phyloP scores from a whole-genome alignment of 2,797 vertebrate species.

The Melanotaenia maccullochi region DNA sequence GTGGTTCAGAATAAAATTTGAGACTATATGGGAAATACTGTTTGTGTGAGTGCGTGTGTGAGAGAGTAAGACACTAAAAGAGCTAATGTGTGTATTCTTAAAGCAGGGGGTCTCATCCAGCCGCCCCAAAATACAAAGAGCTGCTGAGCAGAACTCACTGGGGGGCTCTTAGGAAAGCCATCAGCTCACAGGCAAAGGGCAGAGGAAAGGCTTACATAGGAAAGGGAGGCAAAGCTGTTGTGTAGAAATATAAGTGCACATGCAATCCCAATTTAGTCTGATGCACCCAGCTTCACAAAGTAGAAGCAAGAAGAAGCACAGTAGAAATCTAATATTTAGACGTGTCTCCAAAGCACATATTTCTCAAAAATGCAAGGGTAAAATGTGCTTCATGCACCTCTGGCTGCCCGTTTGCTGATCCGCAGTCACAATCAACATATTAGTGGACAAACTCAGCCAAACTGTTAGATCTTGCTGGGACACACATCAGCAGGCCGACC shows the following conservation, averaged over 20 bases:
- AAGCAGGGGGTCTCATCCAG: conserved; percentile 69
- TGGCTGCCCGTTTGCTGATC: conserved; percentile 18
- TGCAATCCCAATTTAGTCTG: no score
- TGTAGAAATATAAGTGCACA: conserved; percentile 3
- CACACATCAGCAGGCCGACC: conserved; percentile 41
- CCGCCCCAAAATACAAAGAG: conserved; percentile 77
- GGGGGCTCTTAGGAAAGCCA: conserved; percentile 71
- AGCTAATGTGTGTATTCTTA: conserved; percentile 60
- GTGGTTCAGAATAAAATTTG: background rate
- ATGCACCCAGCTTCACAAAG: background rate
- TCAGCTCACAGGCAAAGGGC: conserved; percentile 66
- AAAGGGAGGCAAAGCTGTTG: conserved; percentile 31
- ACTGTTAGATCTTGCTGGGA: conserved; percentile 49
- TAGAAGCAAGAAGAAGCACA: background rate
- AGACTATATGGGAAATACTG: background rate
- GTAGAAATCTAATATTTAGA: background rate
- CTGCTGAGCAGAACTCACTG: conserved; percentile 72
- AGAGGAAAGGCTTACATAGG: conserved; percentile 52
- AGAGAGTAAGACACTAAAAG: conserved; percentile 6
- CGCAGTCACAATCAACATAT: conserved; percentile 45
- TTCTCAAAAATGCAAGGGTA: background rate
- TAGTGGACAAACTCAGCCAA: conserved; percentile 55
- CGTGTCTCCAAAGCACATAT: background rate
- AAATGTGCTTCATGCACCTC: background rate
- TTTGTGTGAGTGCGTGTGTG: background rate